phyloP scores from a whole-genome alignment of 2,113 vertebrate genomes.

The Carassius auratus region DNA sequence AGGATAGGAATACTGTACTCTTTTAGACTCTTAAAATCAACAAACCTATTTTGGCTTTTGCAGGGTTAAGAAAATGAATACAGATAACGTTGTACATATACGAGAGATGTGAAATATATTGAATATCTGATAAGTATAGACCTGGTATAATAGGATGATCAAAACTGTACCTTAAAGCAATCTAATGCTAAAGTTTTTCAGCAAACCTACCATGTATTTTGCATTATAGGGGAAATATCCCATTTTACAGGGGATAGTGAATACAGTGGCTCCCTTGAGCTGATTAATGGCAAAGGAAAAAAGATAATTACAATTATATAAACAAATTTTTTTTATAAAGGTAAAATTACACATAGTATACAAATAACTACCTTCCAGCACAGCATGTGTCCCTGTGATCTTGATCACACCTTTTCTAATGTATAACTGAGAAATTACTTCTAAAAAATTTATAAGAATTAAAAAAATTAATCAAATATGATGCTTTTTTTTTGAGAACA shows the following conservation, averaged over 20 bases:
- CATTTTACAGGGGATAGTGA: conserved; percentile 11
- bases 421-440: conserved; percentile 1
- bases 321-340: not conserved
- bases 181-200: conserved; percentile 11
- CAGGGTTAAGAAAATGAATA: conserved; percentile 64
- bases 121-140: conserved; percentile 20
- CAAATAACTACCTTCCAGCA: conserved; percentile 39
- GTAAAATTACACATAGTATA: not conserved
- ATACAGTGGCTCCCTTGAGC: conserved; percentile 19
- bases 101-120: conserved; percentile 60
- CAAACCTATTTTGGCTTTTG: conserved; percentile 59
- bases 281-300: not conserved
- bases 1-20: conserved; percentile 40
- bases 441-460: not conserved
- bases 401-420: conserved; percentile 26
- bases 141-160: conserved; percentile 25
- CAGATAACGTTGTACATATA: conserved; percentile 45
- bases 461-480: too few relatives aligned
- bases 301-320: not conserved
- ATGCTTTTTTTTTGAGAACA: conserved; percentile 22
- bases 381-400: conserved; percentile 26
- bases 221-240: conserved; percentile 1
- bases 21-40: not conserved
- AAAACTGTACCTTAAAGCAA: conserved; percentile 9
- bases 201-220: not conserved